phyloP scores from a whole-genome alignment of 2,888 invertebrate genomes.

The Drosophila quasianomalipes region DNA sequence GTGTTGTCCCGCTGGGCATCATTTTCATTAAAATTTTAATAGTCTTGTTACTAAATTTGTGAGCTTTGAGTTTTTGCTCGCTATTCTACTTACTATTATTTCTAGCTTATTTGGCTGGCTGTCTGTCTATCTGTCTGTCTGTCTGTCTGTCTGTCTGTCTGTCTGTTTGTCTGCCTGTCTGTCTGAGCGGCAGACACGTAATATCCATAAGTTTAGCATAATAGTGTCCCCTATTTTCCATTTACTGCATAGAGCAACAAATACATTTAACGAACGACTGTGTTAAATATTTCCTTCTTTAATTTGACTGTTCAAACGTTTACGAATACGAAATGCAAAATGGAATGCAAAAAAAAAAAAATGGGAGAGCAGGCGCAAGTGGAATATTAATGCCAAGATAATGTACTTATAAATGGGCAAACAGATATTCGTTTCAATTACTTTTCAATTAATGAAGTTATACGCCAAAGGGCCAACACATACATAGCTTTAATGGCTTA shows the following conservation, averaged over 20 bases:
- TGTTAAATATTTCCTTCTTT: background rate
- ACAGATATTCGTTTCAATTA: background rate
- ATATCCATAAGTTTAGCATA: slow-evolving; percentile 47
- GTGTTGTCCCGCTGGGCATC: slow-evolving; percentile 66
- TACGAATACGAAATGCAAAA: slow-evolving; percentile 1
- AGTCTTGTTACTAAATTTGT: slow-evolving; percentile 49
- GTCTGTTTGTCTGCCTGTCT: slow-evolving; percentile 3
- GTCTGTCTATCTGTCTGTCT: background rate
- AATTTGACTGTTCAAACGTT: slow-evolving; percentile 7
- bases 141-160: background rate
- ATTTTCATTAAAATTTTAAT: slow-evolving; percentile 79
- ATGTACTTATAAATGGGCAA: background rate
- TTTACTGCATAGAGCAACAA: background rate
- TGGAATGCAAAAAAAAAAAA: background rate
- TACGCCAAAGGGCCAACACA: background rate
- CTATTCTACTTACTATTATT: background rate
- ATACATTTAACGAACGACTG: background rate
- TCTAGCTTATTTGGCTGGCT: slow-evolving; percentile 14
- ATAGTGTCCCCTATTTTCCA: slow-evolving; percentile 16
- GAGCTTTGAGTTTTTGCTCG: slow-evolving; percentile 20
- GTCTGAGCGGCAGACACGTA: slow-evolving; percentile 32
- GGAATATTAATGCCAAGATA: background rate
- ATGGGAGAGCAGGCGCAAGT: background rate
- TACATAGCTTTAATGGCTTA: background rate
- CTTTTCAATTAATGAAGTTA: background rate